Percentiles rank a stretch among this genome's conserved stretches.
phyloP scores from a whole-genome alignment of 2,797 vertebrate genomes.

The Clamator glandarius region DNA sequence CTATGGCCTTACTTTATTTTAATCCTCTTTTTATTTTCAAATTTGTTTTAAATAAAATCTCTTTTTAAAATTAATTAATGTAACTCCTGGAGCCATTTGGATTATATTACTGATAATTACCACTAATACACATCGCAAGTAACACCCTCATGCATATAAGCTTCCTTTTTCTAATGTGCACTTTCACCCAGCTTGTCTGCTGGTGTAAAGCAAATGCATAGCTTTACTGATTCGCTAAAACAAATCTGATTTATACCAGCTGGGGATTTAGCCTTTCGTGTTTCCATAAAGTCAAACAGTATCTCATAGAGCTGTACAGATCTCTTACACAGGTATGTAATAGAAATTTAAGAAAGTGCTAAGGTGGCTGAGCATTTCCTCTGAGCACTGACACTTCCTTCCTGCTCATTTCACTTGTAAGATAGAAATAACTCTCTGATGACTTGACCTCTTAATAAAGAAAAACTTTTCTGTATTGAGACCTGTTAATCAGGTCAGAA shows the following conservation, averaged over 20 bases:
- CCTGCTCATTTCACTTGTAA: neutral
- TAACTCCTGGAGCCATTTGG: neutral
- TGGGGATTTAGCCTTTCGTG: conserved; percentile 1
- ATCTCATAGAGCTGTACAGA: neutral
- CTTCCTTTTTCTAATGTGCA: neutral
- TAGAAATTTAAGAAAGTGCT: conserved; percentile 7
- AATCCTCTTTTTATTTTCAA: neutral
- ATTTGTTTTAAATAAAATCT: neutral
- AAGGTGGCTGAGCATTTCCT: neutral
- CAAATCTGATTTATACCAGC: neutral
- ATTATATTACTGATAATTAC: neutral
- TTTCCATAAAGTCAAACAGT: neutral
- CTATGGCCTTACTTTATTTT: neutral
- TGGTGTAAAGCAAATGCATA: neutral
- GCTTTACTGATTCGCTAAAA: neutral
- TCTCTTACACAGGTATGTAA: neutral
- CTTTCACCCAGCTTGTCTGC: neutral
- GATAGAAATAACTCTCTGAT: neutral
- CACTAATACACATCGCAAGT: neutral
- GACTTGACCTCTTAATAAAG: neutral
- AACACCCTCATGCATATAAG: neutral
- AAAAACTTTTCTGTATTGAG: neutral
- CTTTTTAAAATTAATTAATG: neutral
- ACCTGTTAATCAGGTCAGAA: neutral
- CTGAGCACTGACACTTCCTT: neutral